phyloP scores from a whole-genome alignment of 2,888 invertebrate genomes.

The Pristionchus japonicus region DNA sequence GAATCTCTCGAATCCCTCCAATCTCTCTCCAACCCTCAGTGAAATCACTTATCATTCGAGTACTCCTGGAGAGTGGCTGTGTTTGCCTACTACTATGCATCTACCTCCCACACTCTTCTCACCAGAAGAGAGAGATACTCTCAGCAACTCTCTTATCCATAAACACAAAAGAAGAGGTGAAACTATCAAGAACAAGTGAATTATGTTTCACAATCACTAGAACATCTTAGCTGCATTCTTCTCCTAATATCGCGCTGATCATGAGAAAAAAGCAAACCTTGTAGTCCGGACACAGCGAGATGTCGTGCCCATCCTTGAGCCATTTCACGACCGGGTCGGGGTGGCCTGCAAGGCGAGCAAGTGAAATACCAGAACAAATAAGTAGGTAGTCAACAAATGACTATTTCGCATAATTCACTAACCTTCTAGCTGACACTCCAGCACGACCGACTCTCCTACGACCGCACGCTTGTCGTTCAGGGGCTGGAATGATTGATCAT shows the following conservation, averaged over 20 bases:
- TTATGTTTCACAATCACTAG: no score
- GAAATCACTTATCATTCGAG: constrained; percentile 27
- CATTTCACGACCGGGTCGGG: constrained; percentile 75
- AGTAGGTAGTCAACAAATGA: no score
- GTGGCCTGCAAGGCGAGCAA: constrained; percentile 54
- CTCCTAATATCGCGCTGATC: no score
- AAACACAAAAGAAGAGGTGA: no score
- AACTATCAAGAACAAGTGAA: no score
- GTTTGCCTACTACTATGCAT: neutral
- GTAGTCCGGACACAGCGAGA: constrained; percentile 75
- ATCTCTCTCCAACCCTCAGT: neutral
- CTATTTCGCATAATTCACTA: no score
- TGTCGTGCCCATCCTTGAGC: constrained; percentile 75
- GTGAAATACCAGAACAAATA: no score
- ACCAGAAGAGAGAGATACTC: neutral
- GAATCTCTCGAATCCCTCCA: neutral
- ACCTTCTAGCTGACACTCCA: constrained; percentile 75
- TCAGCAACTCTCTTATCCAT: no score
- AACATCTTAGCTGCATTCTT: no score
- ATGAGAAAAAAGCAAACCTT: constrained; percentile 58
- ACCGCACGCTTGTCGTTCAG: constrained; percentile 74
- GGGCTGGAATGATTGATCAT: constrained; percentile 63
- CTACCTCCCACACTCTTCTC: neutral
- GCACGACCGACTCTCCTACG: constrained; percentile 72
- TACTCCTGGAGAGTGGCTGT: neutral